phyloP scores from a whole-genome alignment of 1,140 invertebrate genomes.

The Eueides isabella region DNA sequence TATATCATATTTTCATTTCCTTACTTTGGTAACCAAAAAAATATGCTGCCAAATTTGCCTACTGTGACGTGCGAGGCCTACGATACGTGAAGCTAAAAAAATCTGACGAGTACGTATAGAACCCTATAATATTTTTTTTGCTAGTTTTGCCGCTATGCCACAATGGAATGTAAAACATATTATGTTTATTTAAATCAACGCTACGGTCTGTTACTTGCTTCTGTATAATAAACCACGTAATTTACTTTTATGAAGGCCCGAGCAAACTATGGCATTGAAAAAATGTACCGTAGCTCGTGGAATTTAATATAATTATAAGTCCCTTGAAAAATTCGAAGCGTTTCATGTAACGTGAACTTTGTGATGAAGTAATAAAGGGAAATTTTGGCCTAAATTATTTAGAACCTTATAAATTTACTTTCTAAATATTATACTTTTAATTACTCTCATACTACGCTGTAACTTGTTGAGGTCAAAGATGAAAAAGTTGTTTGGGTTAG shows the following conservation, averaged over 20 bases:
- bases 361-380: slow-evolving; percentile 12
- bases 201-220: background rate
- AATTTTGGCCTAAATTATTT: background rate
- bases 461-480: background rate
- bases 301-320: slow-evolving; percentile 21
- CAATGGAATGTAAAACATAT: background rate
- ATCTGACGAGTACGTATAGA: too few relatives aligned
- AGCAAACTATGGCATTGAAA: background rate
- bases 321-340: slow-evolving; percentile 17
- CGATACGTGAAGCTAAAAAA: too few relatives aligned
- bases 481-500: background rate
- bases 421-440: background rate
- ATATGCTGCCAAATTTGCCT: too few relatives aligned
- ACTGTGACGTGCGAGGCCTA: too few relatives aligned
- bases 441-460: background rate
- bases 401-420: background rate
- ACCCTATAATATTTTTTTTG: too few relatives aligned
- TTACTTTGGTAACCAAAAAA: too few relatives aligned
- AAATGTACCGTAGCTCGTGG: background rate
- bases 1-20: too few relatives aligned
- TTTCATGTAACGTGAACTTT: slow-evolving; percentile 13
- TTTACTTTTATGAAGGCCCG: background rate
- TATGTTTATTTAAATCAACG: background rate
- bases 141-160: too few relatives aligned
- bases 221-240: background rate